Evolutionary conservation across 2,797 vertebrate species (phyloP).

Genomic region (Trachops cirrhosus): DNA sequence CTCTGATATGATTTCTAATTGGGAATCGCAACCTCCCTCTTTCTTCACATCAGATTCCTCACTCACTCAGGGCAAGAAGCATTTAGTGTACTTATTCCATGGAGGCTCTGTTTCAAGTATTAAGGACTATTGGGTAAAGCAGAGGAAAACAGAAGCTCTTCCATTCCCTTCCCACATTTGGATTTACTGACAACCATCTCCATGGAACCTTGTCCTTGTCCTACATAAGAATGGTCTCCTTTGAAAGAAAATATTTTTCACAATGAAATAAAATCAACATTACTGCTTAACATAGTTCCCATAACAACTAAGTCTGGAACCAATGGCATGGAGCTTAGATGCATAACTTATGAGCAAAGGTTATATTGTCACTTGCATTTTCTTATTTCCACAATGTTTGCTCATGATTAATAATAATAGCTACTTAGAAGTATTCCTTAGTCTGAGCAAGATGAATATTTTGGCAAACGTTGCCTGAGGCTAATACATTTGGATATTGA

Average conservation of each 20-base stretch:
- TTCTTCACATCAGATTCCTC: neutral
- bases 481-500: constrained; percentile 38
- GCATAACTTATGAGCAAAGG: constrained; percentile 9
- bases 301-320: neutral
- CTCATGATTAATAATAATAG: constrained; percentile 73
- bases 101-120: neutral
- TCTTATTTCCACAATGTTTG: constrained; percentile 64
- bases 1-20: neutral
- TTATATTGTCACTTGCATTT: constrained; percentile 35
- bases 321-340: neutral
- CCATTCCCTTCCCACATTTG: neutral
- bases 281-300: neutral
- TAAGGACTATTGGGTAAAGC: neutral
- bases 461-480: constrained; percentile 36
- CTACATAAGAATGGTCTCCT: neutral
- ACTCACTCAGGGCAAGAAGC: neutral
- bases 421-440: constrained; percentile 60
- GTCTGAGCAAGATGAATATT: neutral
- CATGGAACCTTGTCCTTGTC: neutral
- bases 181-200: neutral
- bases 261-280: neutral
- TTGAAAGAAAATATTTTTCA: neutral
- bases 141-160: neutral
- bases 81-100: neutral
- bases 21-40: neutral